Percentiles rank a stretch among this genome's conserved stretches.
These are phyloP conservation scores for Sinonovacula constricta DNA, from an alignment of 1,140 invertebrate species.

Conservation along the genomic window DNA sequence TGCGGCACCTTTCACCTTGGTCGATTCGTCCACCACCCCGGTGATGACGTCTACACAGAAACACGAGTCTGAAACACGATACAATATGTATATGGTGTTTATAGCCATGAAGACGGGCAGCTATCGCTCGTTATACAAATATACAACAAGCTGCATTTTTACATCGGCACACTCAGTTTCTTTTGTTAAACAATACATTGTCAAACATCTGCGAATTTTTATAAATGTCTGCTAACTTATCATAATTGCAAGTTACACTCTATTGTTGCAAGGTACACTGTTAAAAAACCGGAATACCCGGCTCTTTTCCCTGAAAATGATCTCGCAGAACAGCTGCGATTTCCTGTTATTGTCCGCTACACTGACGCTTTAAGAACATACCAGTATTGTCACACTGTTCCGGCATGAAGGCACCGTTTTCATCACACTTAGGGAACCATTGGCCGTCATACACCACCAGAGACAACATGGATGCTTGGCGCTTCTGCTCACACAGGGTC, in stretches of 20 bases:
- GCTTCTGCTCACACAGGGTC: conserved; percentile 26
- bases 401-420: conserved; percentile 22
- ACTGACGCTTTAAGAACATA: not conserved
- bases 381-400: conserved; percentile 44
- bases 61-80: conserved; percentile 28
- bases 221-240: too few species aligned
- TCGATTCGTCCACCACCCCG: conserved; percentile 25
- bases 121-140: too few species aligned
- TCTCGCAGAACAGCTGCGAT: not conserved
- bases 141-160: too few species aligned
- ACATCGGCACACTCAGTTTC: too few species aligned
- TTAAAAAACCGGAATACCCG: not conserved
- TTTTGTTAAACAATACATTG: not conserved
- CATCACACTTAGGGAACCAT: conserved; percentile 45
- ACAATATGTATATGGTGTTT: too few species aligned
- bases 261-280: not conserved
- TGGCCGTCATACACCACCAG: conserved; percentile 38
- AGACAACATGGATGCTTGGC: conserved; percentile 9
- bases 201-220: not conserved
- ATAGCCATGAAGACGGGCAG: too few species aligned
- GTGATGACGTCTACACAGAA: conserved; percentile 40
- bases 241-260: too few species aligned
- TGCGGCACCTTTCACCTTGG: conserved; percentile 28
- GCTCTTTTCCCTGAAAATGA: not conserved
- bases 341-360: not conserved